Evolutionary conservation across 2,888 invertebrate genomes (phyloP).

Genomic region (Acanthosepion lycidas): DNA sequence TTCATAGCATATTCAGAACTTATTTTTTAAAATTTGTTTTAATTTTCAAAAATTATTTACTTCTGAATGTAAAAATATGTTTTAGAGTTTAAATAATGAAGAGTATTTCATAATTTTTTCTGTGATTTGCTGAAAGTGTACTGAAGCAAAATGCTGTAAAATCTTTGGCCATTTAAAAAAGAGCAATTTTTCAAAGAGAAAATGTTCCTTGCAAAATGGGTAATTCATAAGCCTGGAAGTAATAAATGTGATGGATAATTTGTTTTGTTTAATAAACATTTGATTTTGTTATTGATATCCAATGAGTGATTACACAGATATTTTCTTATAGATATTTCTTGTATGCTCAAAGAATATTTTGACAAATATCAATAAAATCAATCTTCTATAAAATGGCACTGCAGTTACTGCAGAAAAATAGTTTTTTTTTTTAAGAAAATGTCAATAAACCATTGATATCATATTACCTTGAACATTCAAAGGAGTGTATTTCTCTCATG

Average conservation of each 20-base stretch:
- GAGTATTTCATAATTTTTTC: not conserved
- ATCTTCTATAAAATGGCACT: constrained; percentile 2
- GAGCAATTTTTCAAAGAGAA: not conserved
- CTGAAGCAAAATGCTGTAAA: too few species aligned
- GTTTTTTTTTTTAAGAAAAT: not conserved
- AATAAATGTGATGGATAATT: not conserved
- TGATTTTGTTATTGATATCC: not conserved
- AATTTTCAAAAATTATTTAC: too few species aligned
- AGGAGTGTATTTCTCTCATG: not conserved
- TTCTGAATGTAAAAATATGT: too few species aligned
- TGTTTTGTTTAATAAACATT: not conserved
- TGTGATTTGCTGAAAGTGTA: not conserved
- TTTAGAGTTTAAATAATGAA: too few species aligned
- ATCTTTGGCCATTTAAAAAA: not conserved
- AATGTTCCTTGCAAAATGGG: not conserved
- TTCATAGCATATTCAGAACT: too few species aligned
- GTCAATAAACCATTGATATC: not conserved
- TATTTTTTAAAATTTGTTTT: too few species aligned
- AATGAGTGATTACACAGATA: not conserved
- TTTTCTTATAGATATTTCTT: not conserved
- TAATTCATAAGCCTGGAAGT: not conserved
- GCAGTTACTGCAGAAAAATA: not conserved
- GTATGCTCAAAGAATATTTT: not conserved
- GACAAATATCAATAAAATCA: not conserved
- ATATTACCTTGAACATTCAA: not conserved